Base-by-base conservation (phyloP, 2,797 vertebrate genomes). In the Eulemur coronatus region DNA sequence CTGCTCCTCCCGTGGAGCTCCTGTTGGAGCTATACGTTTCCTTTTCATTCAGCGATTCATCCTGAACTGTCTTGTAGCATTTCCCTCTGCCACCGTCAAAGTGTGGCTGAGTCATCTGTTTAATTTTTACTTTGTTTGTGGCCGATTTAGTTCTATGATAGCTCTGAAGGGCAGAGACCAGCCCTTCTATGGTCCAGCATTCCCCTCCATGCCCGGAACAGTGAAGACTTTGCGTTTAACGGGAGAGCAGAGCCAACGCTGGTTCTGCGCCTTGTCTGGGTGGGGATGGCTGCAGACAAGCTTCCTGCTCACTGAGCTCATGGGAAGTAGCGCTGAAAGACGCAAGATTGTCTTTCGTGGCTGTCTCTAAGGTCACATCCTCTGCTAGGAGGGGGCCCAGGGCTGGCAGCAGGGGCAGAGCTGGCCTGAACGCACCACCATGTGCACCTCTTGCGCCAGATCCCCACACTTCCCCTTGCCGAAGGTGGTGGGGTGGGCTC, bases 361-460 rank as follows among this genome's bases (percentile, higher is more conserved):
- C 28, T 57, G 8, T 48, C 48, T 94, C 35, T 75, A 50, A 26
- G 30, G 24, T 46, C 18, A 24, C 1, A 41, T 89, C 4, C 35
- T 93, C 70, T 20, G 12, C 14, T 43, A 35, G 55, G 26, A 11
- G 78, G 24, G 0, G 26, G 26, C 2, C 35, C 1, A 0, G 1
- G 50, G 22, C 41, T 14, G 38, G 55, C 8, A 24, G n/a, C 10
- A 17, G 17, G n/a, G 38, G 30, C 50, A 57, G n/a, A 4, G n/a
- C 50, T 28, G n/a, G 50, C 76, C 76, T 57, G 50, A 79, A 15
- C 1, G 4, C 4, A 24, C 3, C 1, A 7, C 2, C 41, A 1
- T 1, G 0, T 15, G 9, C 2, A 22, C 9, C 11, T 73, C 52
- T 38, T 33, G 3, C 2, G 0, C 10, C 84, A 2, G 2, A 8